phyloP scores from a whole-genome alignment of 2,797 vertebrate genomes.

The Pristis pectinata region DNA sequence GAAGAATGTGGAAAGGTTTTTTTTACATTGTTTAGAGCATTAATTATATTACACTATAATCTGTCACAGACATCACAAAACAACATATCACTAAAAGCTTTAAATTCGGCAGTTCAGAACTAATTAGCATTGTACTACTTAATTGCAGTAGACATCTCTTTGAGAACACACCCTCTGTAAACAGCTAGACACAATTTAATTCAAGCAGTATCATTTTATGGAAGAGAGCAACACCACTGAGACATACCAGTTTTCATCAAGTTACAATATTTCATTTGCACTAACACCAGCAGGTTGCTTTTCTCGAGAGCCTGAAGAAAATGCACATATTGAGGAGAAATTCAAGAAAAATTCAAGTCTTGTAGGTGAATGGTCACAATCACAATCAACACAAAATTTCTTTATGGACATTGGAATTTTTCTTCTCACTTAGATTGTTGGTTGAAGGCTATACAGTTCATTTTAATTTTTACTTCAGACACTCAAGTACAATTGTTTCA shows the following conservation, averaged over 20 bases:
- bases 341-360: not conserved
- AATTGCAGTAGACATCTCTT: not conserved
- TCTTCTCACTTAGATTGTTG: not conserved
- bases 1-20: not conserved
- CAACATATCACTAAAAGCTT: slow-evolving; percentile 14
- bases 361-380: not conserved
- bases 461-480: slow-evolving; percentile 7
- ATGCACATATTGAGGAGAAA: not conserved
- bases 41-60: slow-evolving; percentile 18
- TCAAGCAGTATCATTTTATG: slow-evolving; percentile 9
- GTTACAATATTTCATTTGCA: slow-evolving; percentile 23
- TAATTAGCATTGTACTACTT: not conserved
- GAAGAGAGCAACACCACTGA: not conserved
- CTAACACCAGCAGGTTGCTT: not conserved
- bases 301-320: not conserved
- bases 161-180: not conserved
- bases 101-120: not conserved
- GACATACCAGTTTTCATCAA: not conserved
- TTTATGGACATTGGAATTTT: not conserved
- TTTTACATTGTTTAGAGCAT: slow-evolving; percentile 22
- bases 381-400: not conserved
- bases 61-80: slow-evolving; percentile 23
- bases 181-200: slow-evolving; percentile 19
- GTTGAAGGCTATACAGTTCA: not conserved
- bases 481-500: not conserved